A percentile compares a stretch with the other conserved stretches of the same genome.
Conservation (phyloP, 2,797 vertebrate species). For the Schizopygopsis pylzovi region DNA sequence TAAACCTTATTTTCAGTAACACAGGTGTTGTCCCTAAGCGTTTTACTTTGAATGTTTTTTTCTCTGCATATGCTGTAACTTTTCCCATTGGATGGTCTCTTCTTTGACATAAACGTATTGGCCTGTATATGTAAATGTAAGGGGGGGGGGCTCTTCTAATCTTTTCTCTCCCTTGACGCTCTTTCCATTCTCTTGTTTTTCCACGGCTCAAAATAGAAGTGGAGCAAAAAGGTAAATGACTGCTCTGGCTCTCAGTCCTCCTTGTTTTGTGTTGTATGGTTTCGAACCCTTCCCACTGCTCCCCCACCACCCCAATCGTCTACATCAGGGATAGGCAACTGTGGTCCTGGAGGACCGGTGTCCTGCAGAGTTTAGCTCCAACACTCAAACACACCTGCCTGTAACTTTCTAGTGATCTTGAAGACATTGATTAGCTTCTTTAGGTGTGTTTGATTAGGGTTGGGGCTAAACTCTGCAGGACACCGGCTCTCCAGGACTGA, state of each 20-base stretch:
- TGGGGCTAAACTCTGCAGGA: too few species aligned
- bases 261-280: constrained; percentile 97
- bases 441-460: too few species aligned
- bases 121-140: constrained; percentile 68
- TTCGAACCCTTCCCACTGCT: constrained; percentile 77
- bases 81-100: constrained; percentile 60
- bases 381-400: too few species aligned
- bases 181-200: constrained; percentile 89
- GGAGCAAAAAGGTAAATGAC: constrained; percentile 99
- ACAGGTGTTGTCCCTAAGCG: constrained; percentile 17
- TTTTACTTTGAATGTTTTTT: constrained; percentile 80
- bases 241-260: constrained; percentile 87
- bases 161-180: constrained; percentile 95
- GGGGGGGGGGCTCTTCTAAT: constrained; percentile 91
- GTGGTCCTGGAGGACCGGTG: too few species aligned
- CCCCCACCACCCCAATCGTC: constrained; percentile 64
- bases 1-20: constrained; percentile 29
- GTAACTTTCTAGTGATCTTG: too few species aligned
- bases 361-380: too few species aligned
- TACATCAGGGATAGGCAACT: too few species aligned
- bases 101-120: constrained; percentile 63
- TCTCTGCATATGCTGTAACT: constrained; percentile 67
- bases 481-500: too few species aligned
- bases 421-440: too few species aligned
- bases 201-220: constrained; percentile 99